Evolutionary conservation across 2,888 invertebrate species (phyloP), one percentile per base, ranked within the genome.

Genomic region (Trichacis sp.): DNA sequence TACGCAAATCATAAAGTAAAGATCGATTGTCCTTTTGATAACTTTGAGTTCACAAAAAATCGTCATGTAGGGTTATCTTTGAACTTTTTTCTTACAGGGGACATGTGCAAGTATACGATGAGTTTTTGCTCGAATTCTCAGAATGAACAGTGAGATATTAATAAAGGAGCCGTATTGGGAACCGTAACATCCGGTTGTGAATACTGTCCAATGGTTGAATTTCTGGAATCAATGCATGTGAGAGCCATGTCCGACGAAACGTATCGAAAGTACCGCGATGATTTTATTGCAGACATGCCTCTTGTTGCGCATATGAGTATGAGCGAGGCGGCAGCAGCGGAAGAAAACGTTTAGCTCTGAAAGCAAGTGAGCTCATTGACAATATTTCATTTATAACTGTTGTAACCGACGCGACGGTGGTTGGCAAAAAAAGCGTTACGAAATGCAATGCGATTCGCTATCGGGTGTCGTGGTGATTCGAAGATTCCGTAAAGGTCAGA

Each of bases 391-490:
- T 53, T 15, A 64, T 59, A 38, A 14, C 42, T 5, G 68, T 70
- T 6, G 46, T 64, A 2, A 42, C 54, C 2, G 69, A 69, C 62
- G 65, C n/a, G n/a, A n/a, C n/a, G n/a, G 63, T 1, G 49, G 51
- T 12, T 68, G 63, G 68, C 29, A 57, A 15, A 65, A 68, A 15
- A 59, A 62, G 36, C 58, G 61, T 1, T 68, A 68, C 30, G 45
- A 43, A 8, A 24, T n/a, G n/a, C n/a, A n/a, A n/a, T n/a, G n/a
- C n/a, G n/a, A n/a, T n/a, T n/a, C n/a, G n/a, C n/a, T n/a, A 18
- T 64, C 64, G 17, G 62, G 61, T 1, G 33, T 60, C 3, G 65
- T 47, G 12, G 51, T 49, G 1, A 69, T 70, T 24, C 38, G 69
- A 9, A 67, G 57, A 1, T 15, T 46, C 49, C 8, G 52, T 14